Conservation (phyloP, 2,888 invertebrate genomes). For the Cyclophora punctaria region DNA sequence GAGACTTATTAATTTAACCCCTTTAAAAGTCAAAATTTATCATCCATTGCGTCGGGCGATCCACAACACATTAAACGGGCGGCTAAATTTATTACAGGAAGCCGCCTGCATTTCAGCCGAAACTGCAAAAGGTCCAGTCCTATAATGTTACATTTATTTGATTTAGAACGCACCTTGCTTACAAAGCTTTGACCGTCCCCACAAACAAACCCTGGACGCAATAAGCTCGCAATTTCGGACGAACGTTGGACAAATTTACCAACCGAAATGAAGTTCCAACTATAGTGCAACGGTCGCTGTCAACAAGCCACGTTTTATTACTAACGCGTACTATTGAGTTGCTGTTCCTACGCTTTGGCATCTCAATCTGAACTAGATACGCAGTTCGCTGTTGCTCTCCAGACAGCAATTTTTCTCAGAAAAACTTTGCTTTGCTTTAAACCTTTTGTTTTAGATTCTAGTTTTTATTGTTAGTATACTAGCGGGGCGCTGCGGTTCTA, state of each 20-base stretch:
- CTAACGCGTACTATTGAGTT: conserved; percentile 49
- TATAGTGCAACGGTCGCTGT: conserved; percentile 51
- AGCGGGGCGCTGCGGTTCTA: no score
- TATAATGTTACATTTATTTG: conserved; percentile 47
- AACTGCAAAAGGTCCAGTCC: conserved; percentile 13
- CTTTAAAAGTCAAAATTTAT: conserved; percentile 1
- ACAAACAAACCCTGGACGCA: conserved; percentile 63
- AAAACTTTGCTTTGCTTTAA: no score
- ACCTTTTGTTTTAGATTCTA: no score
- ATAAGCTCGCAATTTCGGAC: conserved; percentile 64
- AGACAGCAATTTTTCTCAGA: no score
- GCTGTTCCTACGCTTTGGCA: background rate
- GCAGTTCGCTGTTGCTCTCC: no score
- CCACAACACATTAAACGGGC: conserved; percentile 3
- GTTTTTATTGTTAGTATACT: no score
- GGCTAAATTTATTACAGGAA: conserved; percentile 8
- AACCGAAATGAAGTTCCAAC: conserved; percentile 65
- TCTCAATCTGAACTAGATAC: no score
- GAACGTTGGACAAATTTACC: conserved; percentile 66
- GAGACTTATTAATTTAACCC: background rate
- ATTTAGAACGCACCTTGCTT: conserved; percentile 49
- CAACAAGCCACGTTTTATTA: conserved; percentile 66
- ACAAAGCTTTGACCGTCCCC: conserved; percentile 61
- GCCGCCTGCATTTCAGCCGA: conserved; percentile 3
- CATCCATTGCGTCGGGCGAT: conserved; percentile 3